These are phyloP conservation scores for Drosophila pandora DNA, from an alignment of 1,140 invertebrate species.

Conservation along the genomic window DNA sequence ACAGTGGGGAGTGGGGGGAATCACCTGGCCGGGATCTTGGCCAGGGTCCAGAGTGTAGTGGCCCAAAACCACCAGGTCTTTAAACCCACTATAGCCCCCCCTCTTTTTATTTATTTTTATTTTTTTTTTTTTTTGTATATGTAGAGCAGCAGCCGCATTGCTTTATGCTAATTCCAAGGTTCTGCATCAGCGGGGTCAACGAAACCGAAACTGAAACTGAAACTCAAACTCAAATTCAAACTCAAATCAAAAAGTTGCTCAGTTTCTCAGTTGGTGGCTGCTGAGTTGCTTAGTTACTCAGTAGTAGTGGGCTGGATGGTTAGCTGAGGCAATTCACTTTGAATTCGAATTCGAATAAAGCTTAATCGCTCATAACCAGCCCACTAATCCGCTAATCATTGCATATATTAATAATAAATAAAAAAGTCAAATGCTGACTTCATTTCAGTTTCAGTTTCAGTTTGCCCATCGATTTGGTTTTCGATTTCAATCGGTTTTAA, in stretches of 20 bases:
- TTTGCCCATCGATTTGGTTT: neutral
- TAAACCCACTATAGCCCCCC: neutral
- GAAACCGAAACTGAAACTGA: slow-evolving; percentile 43
- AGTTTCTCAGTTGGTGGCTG: neutral
- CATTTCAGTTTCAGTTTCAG: slow-evolving; percentile 32
- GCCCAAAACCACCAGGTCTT: neutral
- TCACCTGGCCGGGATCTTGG: slow-evolving; percentile 4
- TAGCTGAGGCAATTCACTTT: slow-evolving; percentile 14
- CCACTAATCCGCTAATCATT: slow-evolving; percentile 71
- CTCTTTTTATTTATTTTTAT: neutral
- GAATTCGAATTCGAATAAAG: slow-evolving; percentile 1
- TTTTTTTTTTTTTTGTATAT: slow-evolving; percentile 15
- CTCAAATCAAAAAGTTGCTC: slow-evolving; percentile 22
- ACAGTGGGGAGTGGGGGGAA: slow-evolving; percentile 11
- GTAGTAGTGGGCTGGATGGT: no score
- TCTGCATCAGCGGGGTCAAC: slow-evolving; percentile 76
- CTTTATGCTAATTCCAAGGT: slow-evolving; percentile 75
- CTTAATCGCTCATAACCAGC: slow-evolving; percentile 62
- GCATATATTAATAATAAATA: slow-evolving; percentile 30
- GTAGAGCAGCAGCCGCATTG: slow-evolving; percentile 54
- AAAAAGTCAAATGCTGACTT: slow-evolving; percentile 11
- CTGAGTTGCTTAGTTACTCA: neutral
- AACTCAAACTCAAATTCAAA: slow-evolving; percentile 14
- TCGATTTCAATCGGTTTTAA: no score
- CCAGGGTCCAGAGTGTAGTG: slow-evolving; percentile 7